Base-by-base conservation (phyloP, 2,113 vertebrate species). In the Cricetomys ansorgei region DNA sequence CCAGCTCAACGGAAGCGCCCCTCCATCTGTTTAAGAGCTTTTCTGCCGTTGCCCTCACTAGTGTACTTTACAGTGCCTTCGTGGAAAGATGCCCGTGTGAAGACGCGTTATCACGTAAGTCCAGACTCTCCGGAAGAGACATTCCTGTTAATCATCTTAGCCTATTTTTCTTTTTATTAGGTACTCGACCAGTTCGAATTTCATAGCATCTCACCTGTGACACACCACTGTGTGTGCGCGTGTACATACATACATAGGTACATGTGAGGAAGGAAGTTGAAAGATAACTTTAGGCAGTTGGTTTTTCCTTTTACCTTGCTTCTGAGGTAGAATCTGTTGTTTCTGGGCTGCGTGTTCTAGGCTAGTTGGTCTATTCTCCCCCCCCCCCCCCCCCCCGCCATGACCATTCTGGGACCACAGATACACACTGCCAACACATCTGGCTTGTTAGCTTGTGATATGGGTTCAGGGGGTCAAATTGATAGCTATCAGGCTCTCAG, bases 161-260 rank as follows among this genome's bases (percentile, higher is more conserved):
- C 23, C 84, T n/a, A 16, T 89, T 37, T 11, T 90, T 77, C 89
- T 83, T 84, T 94, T 80, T 84, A 34, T 73, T 64, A 50, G 43
- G 67, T 81, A 89, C 94, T 89, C 64, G 65, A 50, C 43, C 50
- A 64, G 70, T 89, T 89, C 27, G 48, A 15, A 23, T 91, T 90
- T 89, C 50, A 80, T 29, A 94, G n/a, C 37, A 50, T 57, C 50
- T 70, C n/a, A 77, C 57, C n/a, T 45, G 13, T 75, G 87, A 80
- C 34, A 5, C 7, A 64, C 59, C 16, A 65, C 64, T 43, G 4
- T 62, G 25, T 83, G 80, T 48, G 29, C 34, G 81, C 65, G 16
- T 12, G 27, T 23, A 45, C 27, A 12, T 45, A n/a, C 1, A 83
- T 5, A 7, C 37, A 16, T 31, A 64, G 80, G 16, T 29, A 21